Evolutionary conservation across 2,797 vertebrate species (phyloP).

Genomic region (Heliangelus exortis): DNA sequence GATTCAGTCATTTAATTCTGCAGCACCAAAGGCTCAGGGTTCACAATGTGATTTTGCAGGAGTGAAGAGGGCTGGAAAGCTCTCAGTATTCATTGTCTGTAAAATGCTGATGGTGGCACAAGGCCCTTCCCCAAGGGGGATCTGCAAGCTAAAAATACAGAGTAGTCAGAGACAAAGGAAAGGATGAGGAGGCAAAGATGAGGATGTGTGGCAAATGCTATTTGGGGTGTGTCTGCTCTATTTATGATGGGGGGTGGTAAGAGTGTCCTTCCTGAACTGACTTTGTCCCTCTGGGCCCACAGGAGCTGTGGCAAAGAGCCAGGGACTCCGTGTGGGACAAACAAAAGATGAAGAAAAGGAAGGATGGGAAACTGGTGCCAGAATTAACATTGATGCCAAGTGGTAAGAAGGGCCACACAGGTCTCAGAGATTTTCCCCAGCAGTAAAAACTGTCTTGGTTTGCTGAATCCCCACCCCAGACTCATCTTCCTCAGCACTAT

Average conservation of each 20-base stretch:
- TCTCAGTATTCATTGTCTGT: background rate
- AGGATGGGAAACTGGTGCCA: background rate
- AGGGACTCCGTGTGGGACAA: background rate
- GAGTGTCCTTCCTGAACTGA: background rate
- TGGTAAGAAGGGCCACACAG: background rate
- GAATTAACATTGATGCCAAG: background rate
- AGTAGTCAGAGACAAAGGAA: background rate
- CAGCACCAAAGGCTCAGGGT: background rate
- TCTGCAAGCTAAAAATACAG: background rate
- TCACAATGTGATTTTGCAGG: background rate
- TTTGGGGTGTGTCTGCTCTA: background rate
- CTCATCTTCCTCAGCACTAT: background rate
- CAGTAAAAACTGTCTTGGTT: background rate
- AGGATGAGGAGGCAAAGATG: background rate
- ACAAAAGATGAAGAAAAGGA: background rate
- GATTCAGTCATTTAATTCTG: background rate
- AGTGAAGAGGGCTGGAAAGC: background rate
- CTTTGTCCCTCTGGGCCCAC: accelerated
- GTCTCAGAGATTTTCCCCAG: background rate
- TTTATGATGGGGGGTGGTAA: background rate
- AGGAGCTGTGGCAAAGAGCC: background rate
- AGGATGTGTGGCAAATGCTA: background rate
- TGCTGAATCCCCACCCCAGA: background rate
- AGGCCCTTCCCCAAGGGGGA: background rate
- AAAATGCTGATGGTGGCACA: background rate